phyloP scores from a whole-genome alignment of 2,113 vertebrate genomes.

The Amphilophus citrinellus region DNA sequence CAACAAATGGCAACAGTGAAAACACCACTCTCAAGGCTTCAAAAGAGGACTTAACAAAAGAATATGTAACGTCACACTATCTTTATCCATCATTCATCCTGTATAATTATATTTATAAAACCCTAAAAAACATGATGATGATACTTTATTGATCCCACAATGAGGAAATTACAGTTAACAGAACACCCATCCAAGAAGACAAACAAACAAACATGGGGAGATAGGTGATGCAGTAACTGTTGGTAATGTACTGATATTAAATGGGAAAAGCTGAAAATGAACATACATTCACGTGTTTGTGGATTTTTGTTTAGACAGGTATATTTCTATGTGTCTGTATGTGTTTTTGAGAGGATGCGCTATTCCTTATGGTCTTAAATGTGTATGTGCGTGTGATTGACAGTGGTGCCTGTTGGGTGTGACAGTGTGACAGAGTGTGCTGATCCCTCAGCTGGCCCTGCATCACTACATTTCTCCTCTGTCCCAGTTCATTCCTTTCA shows the following conservation, averaged over 20 bases:
- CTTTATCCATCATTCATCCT: not conserved
- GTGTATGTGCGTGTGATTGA: slow-evolving; percentile 51
- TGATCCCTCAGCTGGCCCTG: slow-evolving; percentile 51
- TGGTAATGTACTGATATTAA: not conserved
- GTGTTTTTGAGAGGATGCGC: not conserved
- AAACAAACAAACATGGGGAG: no score
- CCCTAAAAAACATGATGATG: no score
- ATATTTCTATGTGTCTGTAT: not conserved
- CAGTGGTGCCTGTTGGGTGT: slow-evolving; percentile 49
- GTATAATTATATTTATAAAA: not conserved
- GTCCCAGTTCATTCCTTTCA: slow-evolving; percentile 45
- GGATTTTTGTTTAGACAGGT: not conserved
- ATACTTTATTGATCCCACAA: no score
- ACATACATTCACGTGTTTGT: no score
- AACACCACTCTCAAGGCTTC: not conserved
- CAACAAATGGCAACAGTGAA: no score
- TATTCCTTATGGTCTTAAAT: slow-evolving; percentile 2
- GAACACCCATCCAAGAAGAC: no score
- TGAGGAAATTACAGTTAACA: no score
- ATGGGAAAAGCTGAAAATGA: not conserved
- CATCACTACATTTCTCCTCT: slow-evolving; percentile 44
- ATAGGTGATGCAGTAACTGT: no score
- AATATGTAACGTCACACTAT: not conserved
- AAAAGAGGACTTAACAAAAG: not conserved
- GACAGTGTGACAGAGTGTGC: slow-evolving; percentile 66